Conservation (phyloP, 2,113 vertebrate species). For the Pygoscelis antarcticus region DNA sequence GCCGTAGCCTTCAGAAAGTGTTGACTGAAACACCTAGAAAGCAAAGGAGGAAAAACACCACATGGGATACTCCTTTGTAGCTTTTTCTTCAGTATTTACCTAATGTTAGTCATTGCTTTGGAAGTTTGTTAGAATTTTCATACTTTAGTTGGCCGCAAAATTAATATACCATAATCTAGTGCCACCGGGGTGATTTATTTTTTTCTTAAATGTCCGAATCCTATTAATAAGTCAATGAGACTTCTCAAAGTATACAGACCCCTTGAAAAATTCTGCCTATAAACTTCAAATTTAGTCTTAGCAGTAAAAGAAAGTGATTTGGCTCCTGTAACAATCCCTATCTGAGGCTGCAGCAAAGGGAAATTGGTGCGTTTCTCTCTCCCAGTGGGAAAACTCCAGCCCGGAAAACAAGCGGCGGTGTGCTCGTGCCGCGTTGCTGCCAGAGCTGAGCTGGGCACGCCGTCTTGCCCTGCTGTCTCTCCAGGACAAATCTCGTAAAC, state of each 20-base stretch:
- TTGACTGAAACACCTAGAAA: background rate
- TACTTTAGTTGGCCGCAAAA: background rate
- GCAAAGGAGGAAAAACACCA: background rate
- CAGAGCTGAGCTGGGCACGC: fast-evolving
- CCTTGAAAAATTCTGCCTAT: background rate
- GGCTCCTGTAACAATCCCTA: background rate
- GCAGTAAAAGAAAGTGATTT: background rate
- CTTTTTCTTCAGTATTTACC: background rate
- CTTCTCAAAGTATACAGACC: background rate
- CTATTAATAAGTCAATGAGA: background rate
- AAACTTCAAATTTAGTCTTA: background rate
- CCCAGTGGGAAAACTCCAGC: background rate
- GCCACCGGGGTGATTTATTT: background rate
- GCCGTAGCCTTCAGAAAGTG: background rate
- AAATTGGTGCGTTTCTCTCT: fast-evolving
- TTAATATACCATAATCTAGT: background rate
- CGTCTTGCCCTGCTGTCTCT: background rate
- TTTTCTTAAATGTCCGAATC: background rate
- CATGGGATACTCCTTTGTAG: background rate
- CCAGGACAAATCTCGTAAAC: background rate
- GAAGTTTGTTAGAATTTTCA: background rate
- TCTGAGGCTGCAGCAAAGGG: background rate
- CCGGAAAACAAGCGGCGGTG: fast-evolving
- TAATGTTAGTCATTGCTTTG: background rate
- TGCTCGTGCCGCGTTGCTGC: fast-evolving